phyloP scores from a whole-genome alignment of 1,140 invertebrate genomes.

The Phymastichus coffea region DNA sequence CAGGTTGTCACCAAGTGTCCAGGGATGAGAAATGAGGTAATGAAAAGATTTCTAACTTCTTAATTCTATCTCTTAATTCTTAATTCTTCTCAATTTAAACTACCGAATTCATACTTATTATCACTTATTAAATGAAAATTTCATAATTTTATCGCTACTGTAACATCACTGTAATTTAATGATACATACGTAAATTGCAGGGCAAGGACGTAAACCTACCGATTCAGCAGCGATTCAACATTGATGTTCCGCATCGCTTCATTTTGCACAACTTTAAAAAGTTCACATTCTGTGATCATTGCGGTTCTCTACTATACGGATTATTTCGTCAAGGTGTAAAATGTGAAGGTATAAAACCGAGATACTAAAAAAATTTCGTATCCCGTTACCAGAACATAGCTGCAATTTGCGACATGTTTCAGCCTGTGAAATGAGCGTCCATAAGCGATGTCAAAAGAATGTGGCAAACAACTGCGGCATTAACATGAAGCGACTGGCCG shows the following conservation, averaged over 20 bases:
- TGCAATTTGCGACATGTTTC: too few relatives aligned
- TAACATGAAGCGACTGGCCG: slow-evolving; percentile 94
- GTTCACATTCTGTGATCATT: slow-evolving; percentile 99
- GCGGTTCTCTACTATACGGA: slow-evolving; percentile 94
- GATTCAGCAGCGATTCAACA: slow-evolving; percentile 93
- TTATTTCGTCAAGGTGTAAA: slow-evolving; percentile 95
- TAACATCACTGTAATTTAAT: too few relatives aligned
- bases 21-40: slow-evolving; percentile 88
- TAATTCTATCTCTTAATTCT: too few relatives aligned
- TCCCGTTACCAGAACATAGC: neutral
- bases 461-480: slow-evolving; percentile 99
- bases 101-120: too few relatives aligned
- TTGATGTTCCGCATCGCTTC: slow-evolving; percentile 96
- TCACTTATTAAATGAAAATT: too few relatives aligned
- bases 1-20: slow-evolving; percentile 94
- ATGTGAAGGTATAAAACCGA: slow-evolving; percentile 77
- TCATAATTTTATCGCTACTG: too few relatives aligned
- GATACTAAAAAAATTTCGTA: neutral
- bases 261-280: slow-evolving; percentile 92
- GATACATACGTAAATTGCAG: slow-evolving; percentile 40
- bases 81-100: too few relatives aligned
- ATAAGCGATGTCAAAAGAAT: slow-evolving; percentile 98
- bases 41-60: slow-evolving; percentile 9
- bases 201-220: too few relatives aligned
- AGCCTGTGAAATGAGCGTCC: slow-evolving; percentile 97